These are phyloP conservation scores for Drosophila repletoides DNA, from an alignment of 1,140 invertebrate genomes.

Conservation along the genomic window DNA sequence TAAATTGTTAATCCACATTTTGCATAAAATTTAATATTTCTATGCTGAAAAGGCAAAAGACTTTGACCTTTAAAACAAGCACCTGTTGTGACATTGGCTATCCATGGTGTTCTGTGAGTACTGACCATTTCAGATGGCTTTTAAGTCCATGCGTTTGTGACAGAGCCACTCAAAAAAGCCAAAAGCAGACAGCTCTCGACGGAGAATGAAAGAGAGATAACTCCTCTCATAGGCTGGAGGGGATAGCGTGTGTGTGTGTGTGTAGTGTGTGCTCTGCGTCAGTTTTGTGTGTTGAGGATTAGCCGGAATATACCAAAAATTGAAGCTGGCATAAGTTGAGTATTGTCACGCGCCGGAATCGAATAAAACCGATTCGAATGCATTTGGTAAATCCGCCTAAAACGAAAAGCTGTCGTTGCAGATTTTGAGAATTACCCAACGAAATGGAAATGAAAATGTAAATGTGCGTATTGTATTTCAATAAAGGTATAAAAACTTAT, in stretches of 20 bases:
- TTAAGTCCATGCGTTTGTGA: conserved; percentile 44
- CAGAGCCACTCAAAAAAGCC: conserved; percentile 47
- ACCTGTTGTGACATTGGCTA: conserved; percentile 34
- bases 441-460: conserved; percentile 27
- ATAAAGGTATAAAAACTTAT: conserved; percentile 65
- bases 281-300: conserved; percentile 39
- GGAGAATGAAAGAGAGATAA: background rate
- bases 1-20: too few species aligned
- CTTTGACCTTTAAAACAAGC: background rate
- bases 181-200: conserved; percentile 36
- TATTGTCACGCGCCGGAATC: conserved; percentile 68
- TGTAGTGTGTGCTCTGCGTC: background rate
- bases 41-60: background rate
- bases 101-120: conserved; percentile 21
- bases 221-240: conserved; percentile 13
- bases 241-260: background rate
- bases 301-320: conserved; percentile 61
- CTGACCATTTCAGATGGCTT: conserved; percentile 40
- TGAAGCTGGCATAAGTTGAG: conserved; percentile 66
- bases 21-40: too few species aligned
- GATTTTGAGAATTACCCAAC: background rate
- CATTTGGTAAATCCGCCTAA: conserved; percentile 6
- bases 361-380: conserved; percentile 24
- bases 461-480: conserved; percentile 73
- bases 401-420: conserved; percentile 21